A percentile compares a stretch with the other conserved stretches of the same genome.
These are phyloP conservation scores for Alethe castanea DNA, from an alignment of 2,113 vertebrate species.

Conservation along the genomic window DNA sequence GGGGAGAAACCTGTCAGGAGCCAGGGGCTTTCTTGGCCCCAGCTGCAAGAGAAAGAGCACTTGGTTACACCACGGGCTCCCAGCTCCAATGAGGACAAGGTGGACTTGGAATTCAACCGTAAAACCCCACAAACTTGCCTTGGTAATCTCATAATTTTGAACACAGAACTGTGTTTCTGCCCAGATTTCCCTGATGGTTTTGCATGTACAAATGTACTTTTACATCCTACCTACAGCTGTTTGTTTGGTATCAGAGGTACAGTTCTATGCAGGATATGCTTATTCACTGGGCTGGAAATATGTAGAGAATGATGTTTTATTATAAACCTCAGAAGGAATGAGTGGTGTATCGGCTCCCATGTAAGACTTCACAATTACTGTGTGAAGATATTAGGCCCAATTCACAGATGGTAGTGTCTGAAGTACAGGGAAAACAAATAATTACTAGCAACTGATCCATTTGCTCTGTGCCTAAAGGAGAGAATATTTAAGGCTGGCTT, in stretches of 20 bases:
- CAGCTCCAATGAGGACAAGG: not conserved
- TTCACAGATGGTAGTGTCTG: not conserved
- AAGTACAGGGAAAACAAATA: not conserved
- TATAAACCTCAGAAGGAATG: not conserved
- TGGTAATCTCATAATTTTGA: not conserved
- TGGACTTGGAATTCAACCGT: not conserved
- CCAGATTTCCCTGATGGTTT: not conserved
- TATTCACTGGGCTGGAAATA: not conserved
- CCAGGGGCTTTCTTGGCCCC: not conserved
- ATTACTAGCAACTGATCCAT: not conserved
- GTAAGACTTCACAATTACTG: not conserved
- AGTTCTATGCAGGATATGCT: not conserved
- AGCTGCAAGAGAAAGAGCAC: not conserved
- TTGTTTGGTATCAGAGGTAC: not conserved
- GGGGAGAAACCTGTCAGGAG: not conserved
- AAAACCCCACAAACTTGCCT: not conserved
- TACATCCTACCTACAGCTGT: not conserved
- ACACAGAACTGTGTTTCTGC: not conserved
- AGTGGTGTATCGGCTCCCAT: not conserved
- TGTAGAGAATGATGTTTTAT: not conserved
- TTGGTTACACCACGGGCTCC: not conserved
- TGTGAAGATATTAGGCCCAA: not conserved
- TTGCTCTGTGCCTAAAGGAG: not conserved
- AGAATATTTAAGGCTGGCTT: not conserved
- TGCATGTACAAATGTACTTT: fast-evolving